Evolutionary conservation across 2,888 invertebrate genomes (phyloP), one percentile per base, ranked within the genome.

Genomic region (Tridacna gigas): DNA sequence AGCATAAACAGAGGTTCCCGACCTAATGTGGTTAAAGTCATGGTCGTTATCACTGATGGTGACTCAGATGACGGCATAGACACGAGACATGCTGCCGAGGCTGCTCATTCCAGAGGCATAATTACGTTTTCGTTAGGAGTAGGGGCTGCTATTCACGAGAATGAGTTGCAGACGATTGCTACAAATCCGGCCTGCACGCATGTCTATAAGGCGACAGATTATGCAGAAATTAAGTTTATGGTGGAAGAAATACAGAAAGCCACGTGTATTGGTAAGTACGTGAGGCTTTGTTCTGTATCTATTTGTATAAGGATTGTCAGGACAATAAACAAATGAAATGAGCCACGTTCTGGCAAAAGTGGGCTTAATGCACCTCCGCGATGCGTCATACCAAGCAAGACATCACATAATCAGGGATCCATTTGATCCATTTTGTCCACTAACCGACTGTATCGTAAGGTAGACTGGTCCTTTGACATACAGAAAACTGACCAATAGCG

Each of bases 101-200:
- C 65, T 0, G 86, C 84, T 0, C 88, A 86, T 28, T 73, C 28
- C 0, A 60, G 80, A 26, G 86, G 87, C 18, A 88, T 91, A 15
- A 88, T 89, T 0, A 78, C 89, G 9, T 91, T 91, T 77, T 81
- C 90, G 0, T 79, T 91, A n/a, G 92, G 92, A 4, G 91, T 92
- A 20, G 92, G 91, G 0, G 28, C n/a, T 5, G 5, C 51, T 0
- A 82, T 90, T 13, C 86, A 89, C n/a, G 22, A 20, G 0, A 66
- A 37, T 3, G 91, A 91, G 63, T 83, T 92, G 12, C 80, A 89
- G 37, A 77, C 71, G 22, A 86, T 92, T 26, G 90, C 91, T 15
- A 82, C 90, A 0, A 60, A 80, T 26, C 91, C 92, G 0, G 71
- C 74, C 28, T 91, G 91, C 63, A 91, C 91, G 0, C 92, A 92